Evolutionary conservation across 1,140 invertebrate species (phyloP), one percentile per base, ranked within the genome.

Genomic region (Caenorhabditis briggsae): DNA sequence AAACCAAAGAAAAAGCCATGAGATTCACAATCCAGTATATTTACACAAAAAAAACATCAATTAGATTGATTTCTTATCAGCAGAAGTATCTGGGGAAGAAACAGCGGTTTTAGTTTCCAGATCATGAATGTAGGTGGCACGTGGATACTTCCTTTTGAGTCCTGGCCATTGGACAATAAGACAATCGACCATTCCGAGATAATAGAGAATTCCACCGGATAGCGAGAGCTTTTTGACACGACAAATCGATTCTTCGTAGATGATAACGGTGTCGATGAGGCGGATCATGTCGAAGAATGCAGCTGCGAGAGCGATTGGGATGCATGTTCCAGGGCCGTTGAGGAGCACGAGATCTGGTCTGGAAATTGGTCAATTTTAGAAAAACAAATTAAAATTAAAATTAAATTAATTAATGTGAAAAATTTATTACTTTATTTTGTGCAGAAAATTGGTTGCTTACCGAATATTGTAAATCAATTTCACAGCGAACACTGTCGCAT

Each of bases 261-360:
- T 94, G 84, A 98, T 96, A 92, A 94, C 95, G 86, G 94, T 95
- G 86, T 95, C 93, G 43, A 93, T 92, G 11, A 96, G 90, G 86
- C 94, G 95, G 0, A 96, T 91, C 43, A 95, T 92, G 93, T 95
- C 90, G 59, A 93, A 88, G 18, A 90, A 61, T 16, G 94, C 95
- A 20, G 94, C 95, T 74, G 95, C 94, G 14, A 96, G 87, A 93
- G 96, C 96, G 56, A 97, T 93, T 48, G 96, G 97, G 87, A 99
- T 94, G 93, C 97, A 98, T 7, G 96, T 98, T 41, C 97, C 97
- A 82, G 97, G 97, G 0, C 97, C 97, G 94, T 98, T 99, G 91
- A 96, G 96, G 2, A 98, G 92, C 85, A 97, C 93, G 85, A 91
- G 23, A 85, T 91, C 88, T n/a, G 90, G 88, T 11, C 89, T 91